Evolutionary conservation across 2,888 invertebrate species (phyloP).

Genomic region (Apodemia zela): DNA sequence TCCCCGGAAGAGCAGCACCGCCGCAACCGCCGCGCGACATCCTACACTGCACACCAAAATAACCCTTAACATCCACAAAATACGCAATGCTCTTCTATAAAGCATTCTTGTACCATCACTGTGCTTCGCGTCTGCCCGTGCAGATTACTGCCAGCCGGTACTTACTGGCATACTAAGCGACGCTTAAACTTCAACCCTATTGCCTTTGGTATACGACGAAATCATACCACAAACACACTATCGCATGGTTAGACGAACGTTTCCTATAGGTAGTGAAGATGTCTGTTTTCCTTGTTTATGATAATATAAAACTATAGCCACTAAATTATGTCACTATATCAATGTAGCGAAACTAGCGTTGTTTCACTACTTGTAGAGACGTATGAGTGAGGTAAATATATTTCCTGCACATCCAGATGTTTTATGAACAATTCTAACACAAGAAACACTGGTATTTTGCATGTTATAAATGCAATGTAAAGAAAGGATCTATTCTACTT

Average conservation of each 20-base stretch:
- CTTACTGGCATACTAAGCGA: conserved; percentile 47
- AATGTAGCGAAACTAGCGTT: conserved; percentile 31
- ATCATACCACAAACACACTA: conserved; percentile 40
- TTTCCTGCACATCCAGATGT: no score
- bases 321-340: conserved; percentile 57
- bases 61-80: conserved; percentile 38
- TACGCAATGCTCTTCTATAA: conserved; percentile 35
- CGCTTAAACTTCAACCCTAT: conserved; percentile 64
- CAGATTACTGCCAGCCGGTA: conserved; percentile 67
- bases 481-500: no score
- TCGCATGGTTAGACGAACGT: conserved; percentile 35
- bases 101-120: conserved; percentile 47
- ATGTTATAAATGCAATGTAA: no score
- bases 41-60: conserved; percentile 37
- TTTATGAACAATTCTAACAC: no score
- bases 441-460: no score
- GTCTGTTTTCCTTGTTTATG: conserved; percentile 56
- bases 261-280: conserved; percentile 63
- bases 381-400: no score
- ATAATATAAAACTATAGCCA: conserved; percentile 36
- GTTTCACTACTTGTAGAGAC: neutral
- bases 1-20: conserved; percentile 69
- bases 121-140: conserved; percentile 66
- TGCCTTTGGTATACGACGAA: conserved; percentile 52
- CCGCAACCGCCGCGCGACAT: conserved; percentile 42